Evolutionary conservation across 1,140 invertebrate genomes (phyloP), one percentile per base, ranked within the genome.

Genomic region (Eurosta solidaginis): DNA sequence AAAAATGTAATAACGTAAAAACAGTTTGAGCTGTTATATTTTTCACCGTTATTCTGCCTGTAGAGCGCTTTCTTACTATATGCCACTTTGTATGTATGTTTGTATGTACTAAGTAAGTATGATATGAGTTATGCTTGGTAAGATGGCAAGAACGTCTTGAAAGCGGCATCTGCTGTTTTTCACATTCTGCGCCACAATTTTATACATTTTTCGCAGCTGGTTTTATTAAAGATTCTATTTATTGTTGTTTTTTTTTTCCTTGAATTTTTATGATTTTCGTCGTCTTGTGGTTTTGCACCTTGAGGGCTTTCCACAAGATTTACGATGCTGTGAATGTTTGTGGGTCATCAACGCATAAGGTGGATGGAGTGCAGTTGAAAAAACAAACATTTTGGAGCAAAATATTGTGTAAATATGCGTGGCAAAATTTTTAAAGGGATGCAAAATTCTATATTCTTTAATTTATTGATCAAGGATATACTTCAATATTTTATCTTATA

Each of bases 291-390:
- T 78, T 74, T 80, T 80, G 81, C 78, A 85, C 83, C 83, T 85
- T 84, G 82, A 84, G 78, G 81, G 85, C 79, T 82, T 84, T 82
- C 84, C 84, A 85, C 85, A 84, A 85, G 83, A 86, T 86, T 86
- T 86, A 84, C 84, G 83, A 86, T 83, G 83, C 82, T 83, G 82
- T 81, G 84, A 86, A 84, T 84, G 83, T 83, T 83, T 83, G 83
- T 82, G 82, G 84, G 84, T 86, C 84, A 83, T 68, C 54, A 74
- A 44, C 77, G 36, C 47, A 52, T n/a, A 7, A 20, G 33, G 22
- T 1, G 14, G 7, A 10, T 54, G n/a, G 52, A 54, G 25, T 29
- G 25, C 25, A n/a, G n/a, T n/a, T n/a, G n/a, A n/a, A n/a, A n/a
- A n/a, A n/a, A n/a, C n/a, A n/a, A n/a, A n/a, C n/a, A n/a, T n/a